Evolutionary conservation across 2,888 invertebrate species (phyloP).

Genomic region (Xanthia icteritia): DNA sequence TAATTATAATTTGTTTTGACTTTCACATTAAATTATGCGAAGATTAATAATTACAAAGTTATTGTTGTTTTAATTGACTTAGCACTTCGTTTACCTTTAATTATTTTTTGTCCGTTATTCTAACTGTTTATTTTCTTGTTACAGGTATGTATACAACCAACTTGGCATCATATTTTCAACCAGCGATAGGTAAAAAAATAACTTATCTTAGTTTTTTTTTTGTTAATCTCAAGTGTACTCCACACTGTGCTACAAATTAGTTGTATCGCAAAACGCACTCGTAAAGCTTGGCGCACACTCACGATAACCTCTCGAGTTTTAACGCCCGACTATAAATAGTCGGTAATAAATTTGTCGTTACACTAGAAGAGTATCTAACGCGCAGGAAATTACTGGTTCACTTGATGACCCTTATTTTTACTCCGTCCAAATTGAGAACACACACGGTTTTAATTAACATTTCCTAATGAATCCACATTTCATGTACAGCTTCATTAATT

Average conservation of each 20-base stretch:
- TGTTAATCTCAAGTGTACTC: constrained; percentile 55
- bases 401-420: constrained; percentile 72
- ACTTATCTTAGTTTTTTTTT: constrained; percentile 20
- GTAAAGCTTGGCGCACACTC: constrained; percentile 66
- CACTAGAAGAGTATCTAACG: constrained; percentile 66
- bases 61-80: constrained; percentile 46
- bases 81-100: constrained; percentile 15
- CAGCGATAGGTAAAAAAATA: constrained; percentile 39
- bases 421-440: constrained; percentile 71
- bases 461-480: constrained; percentile 69
- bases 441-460: constrained; percentile 76
- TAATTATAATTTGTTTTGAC: constrained; percentile 12
- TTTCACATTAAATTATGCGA: constrained; percentile 18
- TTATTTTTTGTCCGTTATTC: constrained; percentile 2
- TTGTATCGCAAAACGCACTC: constrained; percentile 60
- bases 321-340: constrained; percentile 75
- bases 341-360: constrained; percentile 78
- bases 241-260: constrained; percentile 67
- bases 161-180: constrained; percentile 20
- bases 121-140: constrained; percentile 58
- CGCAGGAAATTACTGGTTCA: constrained; percentile 76
- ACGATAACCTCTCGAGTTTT: constrained; percentile 68
- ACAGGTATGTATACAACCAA: constrained; percentile 64
- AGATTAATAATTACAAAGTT: constrained; percentile 30
- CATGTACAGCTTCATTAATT: constrained; percentile 46